A percentile compares a stretch with the other conserved stretches of the same genome.
These are phyloP conservation scores for Valencia hispanica DNA, from an alignment of 2,797 vertebrate genomes.

Conservation along the genomic window DNA sequence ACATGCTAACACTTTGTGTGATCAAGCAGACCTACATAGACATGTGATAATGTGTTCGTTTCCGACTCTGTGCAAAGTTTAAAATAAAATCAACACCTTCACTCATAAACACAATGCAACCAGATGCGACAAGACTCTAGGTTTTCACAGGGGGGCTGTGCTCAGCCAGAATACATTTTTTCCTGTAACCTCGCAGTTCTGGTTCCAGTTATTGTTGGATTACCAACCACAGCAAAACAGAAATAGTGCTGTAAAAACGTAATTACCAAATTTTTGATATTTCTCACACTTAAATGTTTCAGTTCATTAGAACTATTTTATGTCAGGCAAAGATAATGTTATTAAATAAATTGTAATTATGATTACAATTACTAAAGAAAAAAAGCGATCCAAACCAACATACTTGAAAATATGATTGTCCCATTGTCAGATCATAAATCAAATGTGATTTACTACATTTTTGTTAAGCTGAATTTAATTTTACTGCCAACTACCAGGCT, in stretches of 20 bases:
- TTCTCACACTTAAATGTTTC: not conserved
- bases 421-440: not conserved
- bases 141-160: not conserved
- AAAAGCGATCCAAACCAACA: not conserved
- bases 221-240: not conserved
- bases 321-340: not conserved
- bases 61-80: not conserved
- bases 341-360: not conserved
- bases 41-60: slow-evolving; percentile 4
- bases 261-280: not conserved
- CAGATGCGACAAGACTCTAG: not conserved
- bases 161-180: too few relatives aligned
- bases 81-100: not conserved
- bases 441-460: not conserved
- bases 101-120: not conserved
- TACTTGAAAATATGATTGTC: not conserved
- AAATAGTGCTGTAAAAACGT: not conserved
- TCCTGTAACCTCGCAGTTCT: too few relatives aligned
- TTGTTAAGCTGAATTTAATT: not conserved
- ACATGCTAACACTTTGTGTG: not conserved
- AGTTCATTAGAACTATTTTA: not conserved
- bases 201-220: not conserved
- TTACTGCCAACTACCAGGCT: not conserved
- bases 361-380: not conserved
- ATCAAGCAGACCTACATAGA: not conserved